Conservation (phyloP, 2,888 invertebrate species). For the Ophonus ardosiacus region DNA sequence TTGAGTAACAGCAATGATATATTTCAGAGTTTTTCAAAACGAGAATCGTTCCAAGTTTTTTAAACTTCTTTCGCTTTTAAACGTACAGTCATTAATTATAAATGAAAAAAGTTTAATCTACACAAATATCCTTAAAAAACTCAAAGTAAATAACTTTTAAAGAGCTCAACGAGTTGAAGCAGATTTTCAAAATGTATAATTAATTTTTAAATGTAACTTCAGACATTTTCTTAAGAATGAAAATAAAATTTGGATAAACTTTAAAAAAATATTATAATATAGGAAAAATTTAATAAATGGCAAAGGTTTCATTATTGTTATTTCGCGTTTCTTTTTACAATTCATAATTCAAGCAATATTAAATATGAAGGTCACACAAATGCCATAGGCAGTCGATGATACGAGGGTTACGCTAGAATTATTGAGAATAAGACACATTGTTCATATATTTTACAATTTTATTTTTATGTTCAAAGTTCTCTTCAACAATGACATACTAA, state of each 20-base stretch:
- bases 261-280: not conserved
- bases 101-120: constrained; percentile 45
- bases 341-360: no score
- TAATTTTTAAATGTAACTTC: constrained; percentile 23
- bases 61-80: constrained; percentile 17
- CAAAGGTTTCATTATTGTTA: no score
- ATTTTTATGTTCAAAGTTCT: no score
- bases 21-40: constrained; percentile 13
- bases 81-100: constrained; percentile 34
- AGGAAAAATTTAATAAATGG: no score
- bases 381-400: no score
- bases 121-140: constrained; percentile 36
- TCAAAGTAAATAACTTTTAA: constrained; percentile 28
- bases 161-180: constrained; percentile 31
- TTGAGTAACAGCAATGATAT: constrained; percentile 15
- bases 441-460: no score
- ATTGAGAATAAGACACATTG: no score
- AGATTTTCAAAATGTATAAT: constrained; percentile 26
- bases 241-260: not conserved
- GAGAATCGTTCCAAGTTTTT: constrained; percentile 5
- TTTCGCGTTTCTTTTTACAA: no score
- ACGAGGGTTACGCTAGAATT: no score
- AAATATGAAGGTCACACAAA: no score
- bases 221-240: not conserved
- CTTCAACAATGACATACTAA: no score